Base-by-base conservation (phyloP, 2,113 vertebrate genomes). In the Athene noctua region DNA sequence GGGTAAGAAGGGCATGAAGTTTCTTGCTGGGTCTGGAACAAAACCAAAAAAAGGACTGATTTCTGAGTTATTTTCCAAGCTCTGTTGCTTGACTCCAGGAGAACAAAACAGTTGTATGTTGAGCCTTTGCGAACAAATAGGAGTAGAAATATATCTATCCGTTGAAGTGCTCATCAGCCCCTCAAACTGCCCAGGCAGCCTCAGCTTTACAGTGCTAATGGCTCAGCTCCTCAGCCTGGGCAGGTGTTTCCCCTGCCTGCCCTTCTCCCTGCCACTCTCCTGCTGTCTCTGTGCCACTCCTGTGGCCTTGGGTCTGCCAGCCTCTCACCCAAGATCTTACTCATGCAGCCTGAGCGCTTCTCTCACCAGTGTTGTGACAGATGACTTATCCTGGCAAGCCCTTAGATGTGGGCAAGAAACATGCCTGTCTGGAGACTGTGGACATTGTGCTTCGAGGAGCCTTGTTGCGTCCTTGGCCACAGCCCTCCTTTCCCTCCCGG, bases 391-490 rank as follows among this genome's bases (percentile, higher is more conserved):
- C 38, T 80, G 92, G 44, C 44, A 2, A 25, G 59, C 29, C 73
- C 88, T 75, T 10, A 44, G n/a, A 15, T 13, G 10, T 1, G 12
- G 55, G 23, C 65, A 63, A 74, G 75, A 55, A 55, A 8, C 32
- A 3, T 0, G 9, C 20, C 38, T 38, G 38, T 38, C 38, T 52
- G 72, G 75, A 57, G 34, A 5, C 58, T 5, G 29, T 1, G 6
- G 71, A 13, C 18, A 1, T 0, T 2, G 47, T 15, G 46, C 66
- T 88, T 30, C 0, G 0, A 84, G 80, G 58, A 70, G 63, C 49
- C 36, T 42, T 2, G n/a, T n/a, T n/a, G 49, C 1, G 0, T 44
- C 63, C 44, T 22, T 1, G 0, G 44, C 70, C 3, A 0, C 62
- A 57, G 62, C 84, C 52, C 7, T 68, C 18, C 27, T 22, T 34